These are phyloP conservation scores for Amphilophus citrinellus DNA, from an alignment of 2,113 vertebrate species.

Conservation along the genomic window DNA sequence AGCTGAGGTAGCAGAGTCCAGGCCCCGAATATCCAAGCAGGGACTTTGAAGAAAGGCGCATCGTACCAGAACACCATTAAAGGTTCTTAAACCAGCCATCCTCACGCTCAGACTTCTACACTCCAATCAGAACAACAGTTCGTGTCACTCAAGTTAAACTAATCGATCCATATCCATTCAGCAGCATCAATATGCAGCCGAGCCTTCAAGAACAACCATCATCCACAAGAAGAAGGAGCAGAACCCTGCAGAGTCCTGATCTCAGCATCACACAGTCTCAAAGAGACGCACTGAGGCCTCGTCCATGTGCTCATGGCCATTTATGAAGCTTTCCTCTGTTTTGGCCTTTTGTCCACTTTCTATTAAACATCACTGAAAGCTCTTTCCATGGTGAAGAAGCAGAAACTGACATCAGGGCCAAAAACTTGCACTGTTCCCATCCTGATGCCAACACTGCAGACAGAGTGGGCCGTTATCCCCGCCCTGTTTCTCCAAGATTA, in stretches of 20 bases:
- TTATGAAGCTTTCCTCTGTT: neutral
- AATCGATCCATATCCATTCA: no score
- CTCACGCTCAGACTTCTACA: neutral
- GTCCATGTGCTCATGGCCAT: neutral
- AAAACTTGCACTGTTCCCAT: neutral
- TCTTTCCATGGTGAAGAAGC: neutral
- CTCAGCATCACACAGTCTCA: neutral
- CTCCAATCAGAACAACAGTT: neutral
- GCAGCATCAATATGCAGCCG: neutral
- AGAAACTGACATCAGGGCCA: neutral
- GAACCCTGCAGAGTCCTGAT: neutral
- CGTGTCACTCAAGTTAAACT: neutral
- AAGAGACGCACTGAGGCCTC: neutral
- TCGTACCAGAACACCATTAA: neutral
- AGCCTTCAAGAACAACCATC: neutral
- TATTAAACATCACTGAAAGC: neutral
- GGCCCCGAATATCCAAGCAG: no score
- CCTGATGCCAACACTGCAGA: neutral
- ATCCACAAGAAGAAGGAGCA: neutral
- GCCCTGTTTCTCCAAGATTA: neutral
- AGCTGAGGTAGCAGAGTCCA: no score
- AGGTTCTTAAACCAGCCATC: neutral
- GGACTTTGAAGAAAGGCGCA: no score
- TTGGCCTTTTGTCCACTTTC: neutral
- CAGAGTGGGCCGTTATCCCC: neutral